Evolutionary conservation across 2,797 vertebrate genomes (phyloP).

Genomic region (Macropodus opercularis): DNA sequence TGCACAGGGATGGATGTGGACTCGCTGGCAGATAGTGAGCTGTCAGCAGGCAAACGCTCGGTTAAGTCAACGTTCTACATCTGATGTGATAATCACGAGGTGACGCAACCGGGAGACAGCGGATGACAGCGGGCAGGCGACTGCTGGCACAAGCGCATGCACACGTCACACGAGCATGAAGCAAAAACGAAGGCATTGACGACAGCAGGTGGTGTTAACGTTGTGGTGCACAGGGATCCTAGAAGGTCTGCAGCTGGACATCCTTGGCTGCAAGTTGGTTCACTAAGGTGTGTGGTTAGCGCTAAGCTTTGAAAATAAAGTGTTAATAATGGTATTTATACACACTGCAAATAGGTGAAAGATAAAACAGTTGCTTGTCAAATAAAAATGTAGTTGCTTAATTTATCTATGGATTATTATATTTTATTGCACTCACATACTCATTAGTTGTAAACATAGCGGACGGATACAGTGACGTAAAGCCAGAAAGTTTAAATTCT

Average conservation of each 20-base stretch:
- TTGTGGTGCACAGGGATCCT: too few species aligned
- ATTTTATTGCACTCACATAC: too few species aligned
- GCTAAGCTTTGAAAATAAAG: too few species aligned
- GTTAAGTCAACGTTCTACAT: slow-evolving; percentile 49
- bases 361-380: background rate
- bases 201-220: too few species aligned
- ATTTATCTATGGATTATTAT: too few species aligned
- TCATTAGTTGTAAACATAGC: too few species aligned
- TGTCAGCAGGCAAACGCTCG: slow-evolving; percentile 41
- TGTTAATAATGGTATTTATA: too few species aligned
- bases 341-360: background rate
- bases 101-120: slow-evolving; percentile 56
- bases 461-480: too few species aligned
- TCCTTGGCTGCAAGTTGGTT: too few species aligned
- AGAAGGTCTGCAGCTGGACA: too few species aligned
- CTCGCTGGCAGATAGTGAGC: slow-evolving; percentile 22
- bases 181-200: background rate
- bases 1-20: slow-evolving; percentile 21
- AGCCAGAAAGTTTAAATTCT: slow-evolving; percentile 23
- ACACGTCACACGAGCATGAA: slow-evolving; percentile 13
- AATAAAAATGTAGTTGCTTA: background rate
- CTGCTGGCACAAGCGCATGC: slow-evolving; percentile 3
- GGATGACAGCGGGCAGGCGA: slow-evolving; percentile 41
- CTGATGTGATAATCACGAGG: slow-evolving; percentile 55
- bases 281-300: too few species aligned